phyloP scores from a whole-genome alignment of 2,797 vertebrate species.

The Mormyrops boulengeri region DNA sequence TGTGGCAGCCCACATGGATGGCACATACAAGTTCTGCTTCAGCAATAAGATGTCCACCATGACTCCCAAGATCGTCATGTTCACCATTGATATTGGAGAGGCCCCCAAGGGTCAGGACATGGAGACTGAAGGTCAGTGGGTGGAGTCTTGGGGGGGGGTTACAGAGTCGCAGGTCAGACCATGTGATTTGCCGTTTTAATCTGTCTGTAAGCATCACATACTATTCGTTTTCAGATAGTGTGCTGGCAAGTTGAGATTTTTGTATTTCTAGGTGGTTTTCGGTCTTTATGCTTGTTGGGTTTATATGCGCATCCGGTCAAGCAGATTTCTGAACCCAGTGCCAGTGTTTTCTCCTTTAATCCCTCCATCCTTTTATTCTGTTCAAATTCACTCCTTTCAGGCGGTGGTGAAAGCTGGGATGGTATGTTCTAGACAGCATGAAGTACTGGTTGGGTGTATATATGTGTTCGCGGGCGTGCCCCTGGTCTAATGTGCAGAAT shows the following conservation, averaged over 20 bases:
- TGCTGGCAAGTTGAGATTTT: background rate
- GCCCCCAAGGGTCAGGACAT: conserved; percentile 94
- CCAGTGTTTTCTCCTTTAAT: background rate
- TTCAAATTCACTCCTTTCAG: conserved; percentile 29
- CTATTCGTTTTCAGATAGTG: background rate
- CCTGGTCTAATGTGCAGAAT: conserved; percentile 38
- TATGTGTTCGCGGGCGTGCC: conserved; percentile 9
- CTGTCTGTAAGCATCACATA: background rate
- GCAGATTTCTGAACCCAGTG: background rate
- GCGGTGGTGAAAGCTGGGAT: conserved; percentile 69
- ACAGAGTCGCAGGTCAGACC: conserved; percentile 87
- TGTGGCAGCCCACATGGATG: conserved; percentile 96
- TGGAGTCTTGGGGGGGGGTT: conserved; percentile 67
- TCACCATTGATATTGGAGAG: conserved; percentile 96
- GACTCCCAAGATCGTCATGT: conserved; percentile 99
- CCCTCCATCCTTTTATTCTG: background rate
- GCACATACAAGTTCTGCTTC: conserved; percentile 96
- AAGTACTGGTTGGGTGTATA: conserved; percentile 10
- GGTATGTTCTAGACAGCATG: conserved; percentile 55
- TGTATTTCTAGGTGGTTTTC: background rate
- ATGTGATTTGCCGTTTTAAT: background rate
- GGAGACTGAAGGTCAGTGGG: conserved; percentile 98
- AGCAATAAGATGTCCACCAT: conserved; percentile 99
- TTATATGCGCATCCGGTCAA: background rate
- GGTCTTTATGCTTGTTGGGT: background rate